phyloP scores from a whole-genome alignment of 2,888 invertebrate species.

The Drosophila borborema region DNA sequence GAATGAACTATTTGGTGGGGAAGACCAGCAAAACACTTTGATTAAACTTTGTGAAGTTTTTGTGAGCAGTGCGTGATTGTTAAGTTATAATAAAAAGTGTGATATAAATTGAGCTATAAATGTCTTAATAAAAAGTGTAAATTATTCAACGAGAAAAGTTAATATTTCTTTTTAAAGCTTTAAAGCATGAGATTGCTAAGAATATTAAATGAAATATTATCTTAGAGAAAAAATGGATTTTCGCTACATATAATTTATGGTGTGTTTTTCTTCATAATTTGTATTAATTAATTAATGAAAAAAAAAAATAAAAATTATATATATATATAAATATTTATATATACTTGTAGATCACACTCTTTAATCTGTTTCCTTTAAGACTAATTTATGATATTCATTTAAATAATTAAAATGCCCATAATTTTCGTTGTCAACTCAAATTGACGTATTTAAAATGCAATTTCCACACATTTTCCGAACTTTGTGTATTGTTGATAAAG shows the following conservation, averaged over 20 bases:
- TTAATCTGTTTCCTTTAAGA: background rate
- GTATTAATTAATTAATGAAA: background rate
- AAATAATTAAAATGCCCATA: background rate
- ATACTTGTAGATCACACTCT: background rate
- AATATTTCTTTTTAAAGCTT: background rate
- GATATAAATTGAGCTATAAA: background rate
- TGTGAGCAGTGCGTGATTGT: background rate
- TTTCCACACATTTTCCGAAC: conserved; percentile 19
- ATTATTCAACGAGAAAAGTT: background rate
- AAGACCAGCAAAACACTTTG: background rate
- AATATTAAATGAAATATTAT: too few species aligned
- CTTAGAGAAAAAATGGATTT: background rate
- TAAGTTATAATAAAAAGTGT: background rate
- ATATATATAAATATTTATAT: background rate
- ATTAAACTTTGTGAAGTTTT: background rate
- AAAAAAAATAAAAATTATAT: background rate
- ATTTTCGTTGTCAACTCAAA: background rate
- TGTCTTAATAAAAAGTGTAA: background rate
- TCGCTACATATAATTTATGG: background rate
- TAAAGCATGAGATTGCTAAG: too few species aligned
- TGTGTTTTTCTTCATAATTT: background rate
- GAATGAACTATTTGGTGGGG: background rate
- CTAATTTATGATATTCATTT: conserved; percentile 3
- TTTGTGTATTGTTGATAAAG: conserved; percentile 4
- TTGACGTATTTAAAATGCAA: conserved; percentile 12